Evolutionary conservation across 2,113 vertebrate genomes (phyloP).

Genomic region (Dipodomys stephensi): DNA sequence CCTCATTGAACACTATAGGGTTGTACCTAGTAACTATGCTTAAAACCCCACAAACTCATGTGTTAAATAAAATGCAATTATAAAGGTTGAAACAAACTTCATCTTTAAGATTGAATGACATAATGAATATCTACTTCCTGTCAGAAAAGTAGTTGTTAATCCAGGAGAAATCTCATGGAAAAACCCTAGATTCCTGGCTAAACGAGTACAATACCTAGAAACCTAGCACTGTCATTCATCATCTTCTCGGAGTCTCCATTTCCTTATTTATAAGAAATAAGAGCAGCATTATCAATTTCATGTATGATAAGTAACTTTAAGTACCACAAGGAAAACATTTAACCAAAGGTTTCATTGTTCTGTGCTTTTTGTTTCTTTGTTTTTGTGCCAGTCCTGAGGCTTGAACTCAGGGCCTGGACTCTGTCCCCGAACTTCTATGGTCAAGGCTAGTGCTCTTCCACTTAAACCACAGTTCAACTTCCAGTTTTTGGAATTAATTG

Average conservation of each 20-base stretch:
- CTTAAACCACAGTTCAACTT: no score
- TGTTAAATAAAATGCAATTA: neutral
- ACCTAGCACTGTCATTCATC: neutral
- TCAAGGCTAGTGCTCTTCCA: no score
- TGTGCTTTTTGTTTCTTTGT: no score
- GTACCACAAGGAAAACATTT: neutral
- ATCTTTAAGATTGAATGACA: conserved; percentile 22
- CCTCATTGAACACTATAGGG: neutral
- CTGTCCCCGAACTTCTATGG: no score
- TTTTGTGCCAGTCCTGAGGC: no score
- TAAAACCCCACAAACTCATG: neutral
- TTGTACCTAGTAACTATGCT: neutral
- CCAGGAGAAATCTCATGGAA: neutral
- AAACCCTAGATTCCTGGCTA: neutral
- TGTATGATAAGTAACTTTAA: conserved; percentile 41
- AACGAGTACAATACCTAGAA: neutral
- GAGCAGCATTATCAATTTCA: neutral
- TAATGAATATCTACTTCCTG: neutral
- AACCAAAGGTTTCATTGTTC: neutral
- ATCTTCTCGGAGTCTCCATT: neutral
- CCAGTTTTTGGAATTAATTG: no score
- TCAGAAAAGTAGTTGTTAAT: conserved; percentile 8
- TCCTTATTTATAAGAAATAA: conserved; percentile 14
- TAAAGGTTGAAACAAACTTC: conserved; percentile 28
- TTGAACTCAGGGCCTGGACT: no score